phyloP scores from a whole-genome alignment of 2,113 vertebrate genomes.

The Cyanistes caeruleus region DNA sequence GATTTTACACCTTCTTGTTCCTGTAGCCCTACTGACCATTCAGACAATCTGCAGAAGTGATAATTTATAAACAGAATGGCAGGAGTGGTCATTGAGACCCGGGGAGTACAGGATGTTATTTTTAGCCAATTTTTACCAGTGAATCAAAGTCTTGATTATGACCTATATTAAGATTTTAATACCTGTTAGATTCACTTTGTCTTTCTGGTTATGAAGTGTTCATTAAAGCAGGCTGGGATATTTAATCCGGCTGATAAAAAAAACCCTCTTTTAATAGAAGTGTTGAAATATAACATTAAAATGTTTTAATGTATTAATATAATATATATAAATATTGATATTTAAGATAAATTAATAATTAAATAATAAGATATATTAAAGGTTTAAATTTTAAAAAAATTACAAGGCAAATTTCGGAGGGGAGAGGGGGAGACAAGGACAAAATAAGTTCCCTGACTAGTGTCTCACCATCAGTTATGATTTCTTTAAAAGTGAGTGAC shows the following conservation, averaged over 20 bases:
- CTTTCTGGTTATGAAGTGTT: background rate
- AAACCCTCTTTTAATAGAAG: background rate
- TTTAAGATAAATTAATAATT: too few species aligned
- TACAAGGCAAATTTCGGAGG: accelerated
- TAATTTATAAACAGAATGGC: background rate
- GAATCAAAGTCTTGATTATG: background rate
- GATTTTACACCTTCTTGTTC: background rate
- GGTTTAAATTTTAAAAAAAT: background rate
- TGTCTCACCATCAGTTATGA: background rate
- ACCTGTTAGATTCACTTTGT: background rate
- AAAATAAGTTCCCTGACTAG: background rate
- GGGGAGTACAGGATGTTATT: background rate
- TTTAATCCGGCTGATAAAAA: background rate
- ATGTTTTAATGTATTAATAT: background rate
- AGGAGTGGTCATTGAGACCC: background rate
- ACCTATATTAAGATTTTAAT: background rate
- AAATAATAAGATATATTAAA: background rate
- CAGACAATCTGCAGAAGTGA: background rate
- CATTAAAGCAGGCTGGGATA: background rate
- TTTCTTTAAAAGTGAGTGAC: constrained; percentile 15
- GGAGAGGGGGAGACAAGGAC: background rate
- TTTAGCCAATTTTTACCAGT: background rate
- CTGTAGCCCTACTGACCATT: background rate
- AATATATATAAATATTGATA: too few species aligned
- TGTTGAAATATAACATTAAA: background rate